A percentile compares a stretch with the other conserved stretches of the same genome.
These are phyloP conservation scores for Drosophila orena DNA, from an alignment of 1,140 invertebrate genomes.

Conservation along the genomic window DNA sequence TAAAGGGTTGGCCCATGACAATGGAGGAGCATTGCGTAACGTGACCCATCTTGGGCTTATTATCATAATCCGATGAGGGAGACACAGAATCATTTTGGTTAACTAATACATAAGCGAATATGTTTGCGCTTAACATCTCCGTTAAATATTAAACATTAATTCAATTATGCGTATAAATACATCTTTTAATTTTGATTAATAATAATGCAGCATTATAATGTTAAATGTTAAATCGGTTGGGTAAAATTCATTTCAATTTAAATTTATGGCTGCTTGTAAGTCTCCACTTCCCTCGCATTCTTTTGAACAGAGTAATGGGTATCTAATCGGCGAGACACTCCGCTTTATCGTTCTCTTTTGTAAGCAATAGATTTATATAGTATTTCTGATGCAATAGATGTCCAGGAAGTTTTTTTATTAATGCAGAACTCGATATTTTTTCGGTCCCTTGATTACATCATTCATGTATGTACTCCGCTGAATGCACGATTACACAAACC, in stretches of 20 bases:
- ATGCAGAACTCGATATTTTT: slow-evolving; percentile 57
- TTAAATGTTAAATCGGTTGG: too few relatives aligned
- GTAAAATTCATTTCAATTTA: too few relatives aligned
- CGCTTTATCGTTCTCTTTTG: too few relatives aligned
- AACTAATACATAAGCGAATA: background rate
- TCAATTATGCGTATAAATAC: background rate
- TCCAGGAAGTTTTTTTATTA: slow-evolving; percentile 31
- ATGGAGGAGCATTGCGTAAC: background rate
- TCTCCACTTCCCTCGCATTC: too few relatives aligned
- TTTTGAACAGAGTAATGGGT: too few relatives aligned
- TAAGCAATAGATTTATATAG: background rate
- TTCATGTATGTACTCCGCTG: slow-evolving; percentile 18
- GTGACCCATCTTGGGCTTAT: slow-evolving; percentile 10
- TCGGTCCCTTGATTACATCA: slow-evolving; percentile 34
- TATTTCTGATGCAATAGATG: background rate
- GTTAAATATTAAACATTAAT: background rate
- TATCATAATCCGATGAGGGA: slow-evolving; percentile 5
- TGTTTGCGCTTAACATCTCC: background rate
- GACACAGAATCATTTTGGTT: background rate
- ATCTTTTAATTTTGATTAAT: background rate
- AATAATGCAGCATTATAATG: too few relatives aligned
- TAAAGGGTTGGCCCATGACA: slow-evolving; percentile 11
- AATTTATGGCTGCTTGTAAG: too few relatives aligned
- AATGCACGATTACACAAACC: background rate
- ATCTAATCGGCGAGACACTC: too few relatives aligned